Base-by-base conservation (phyloP, 2,113 vertebrate species). In the Misgurnus anguillicaudatus region DNA sequence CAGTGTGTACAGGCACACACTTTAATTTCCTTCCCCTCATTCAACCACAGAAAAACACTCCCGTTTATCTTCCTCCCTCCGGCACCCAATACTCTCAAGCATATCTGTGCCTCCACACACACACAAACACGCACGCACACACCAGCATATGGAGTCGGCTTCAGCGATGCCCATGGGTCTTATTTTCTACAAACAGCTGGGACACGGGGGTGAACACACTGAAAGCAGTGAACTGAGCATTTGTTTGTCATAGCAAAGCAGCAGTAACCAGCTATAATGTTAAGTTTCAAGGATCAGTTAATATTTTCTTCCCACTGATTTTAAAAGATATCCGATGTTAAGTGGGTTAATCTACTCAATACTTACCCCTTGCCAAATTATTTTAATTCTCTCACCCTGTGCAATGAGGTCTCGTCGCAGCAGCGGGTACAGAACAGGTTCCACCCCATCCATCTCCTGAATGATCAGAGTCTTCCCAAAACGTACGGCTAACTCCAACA, bases 381-480 rank as follows among this genome's bases (percentile, higher is more conserved):
- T 31, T 31, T 31, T 31, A 31, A 31, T 31, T 31, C 24, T 1
- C 83, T 89, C 90, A 98, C 98, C 97, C 91, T 98, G 96, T 79
- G 95, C 94, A 79, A 96, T 90, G 63, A 99, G 93, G 88, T 99
- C 98, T 85, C 90, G 94, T 86, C 97, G 94, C 85, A 99, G 85
- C 63, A 99, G 86, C 0, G 98, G 95, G 84, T 98, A 98, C 81
- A 99, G 95, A 10, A 96, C 96, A 58, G 98, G 96, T 86, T 99
- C 97, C 79, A 99, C 94, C 75, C 95, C 93, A 86, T 99, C 96
- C 94, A 98, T 91, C 89, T 99, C 98, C 87, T 98, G 98, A 84
- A 99, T 95, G 86, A 99, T 94, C 75, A 99, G 93, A 0, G 96
- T 99, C 90, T 99, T 99, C 45, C 98, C 97, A 90, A 99, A 99